Percentiles rank a stretch among this genome's conserved stretches.
phyloP scores from a whole-genome alignment of 2,113 vertebrate genomes.

The Corythoichthys intestinalis region DNA sequence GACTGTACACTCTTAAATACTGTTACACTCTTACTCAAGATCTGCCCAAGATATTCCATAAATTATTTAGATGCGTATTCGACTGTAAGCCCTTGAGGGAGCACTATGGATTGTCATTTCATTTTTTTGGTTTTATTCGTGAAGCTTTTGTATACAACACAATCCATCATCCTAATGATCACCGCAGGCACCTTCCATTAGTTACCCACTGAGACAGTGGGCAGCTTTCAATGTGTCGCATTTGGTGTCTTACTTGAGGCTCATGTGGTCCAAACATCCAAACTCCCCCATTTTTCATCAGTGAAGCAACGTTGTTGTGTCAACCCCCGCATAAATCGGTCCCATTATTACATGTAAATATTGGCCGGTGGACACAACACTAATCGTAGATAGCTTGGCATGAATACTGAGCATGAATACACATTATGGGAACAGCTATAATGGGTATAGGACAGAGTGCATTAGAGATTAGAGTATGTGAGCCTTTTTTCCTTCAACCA shows the following conservation, averaged over 20 bases:
- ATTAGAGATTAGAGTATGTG: constrained; percentile 18
- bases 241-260: not conserved
- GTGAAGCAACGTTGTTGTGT: not conserved
- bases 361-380: not conserved
- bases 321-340: not conserved
- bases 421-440: not conserved
- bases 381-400: not conserved
- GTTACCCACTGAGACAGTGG: too few relatives aligned
- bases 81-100: too few relatives aligned
- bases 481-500: not conserved
- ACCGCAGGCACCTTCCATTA: too few relatives aligned
- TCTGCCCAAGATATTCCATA: too few relatives aligned
- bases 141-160: not conserved
- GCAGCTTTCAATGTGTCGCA: not conserved
- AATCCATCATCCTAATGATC: not conserved
- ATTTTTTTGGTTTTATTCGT: too few relatives aligned
- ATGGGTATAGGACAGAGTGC: not conserved
- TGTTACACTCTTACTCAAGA: too few relatives aligned
- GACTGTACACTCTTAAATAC: too few relatives aligned
- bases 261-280: not conserved
- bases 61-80: too few relatives aligned
- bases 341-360: not conserved
- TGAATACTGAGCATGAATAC: constrained; percentile 5
- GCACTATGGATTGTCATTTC: too few relatives aligned
- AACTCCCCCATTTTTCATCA: not conserved